phyloP scores from a whole-genome alignment of 2,113 vertebrate species.

The Larimichthys polyactis region DNA sequence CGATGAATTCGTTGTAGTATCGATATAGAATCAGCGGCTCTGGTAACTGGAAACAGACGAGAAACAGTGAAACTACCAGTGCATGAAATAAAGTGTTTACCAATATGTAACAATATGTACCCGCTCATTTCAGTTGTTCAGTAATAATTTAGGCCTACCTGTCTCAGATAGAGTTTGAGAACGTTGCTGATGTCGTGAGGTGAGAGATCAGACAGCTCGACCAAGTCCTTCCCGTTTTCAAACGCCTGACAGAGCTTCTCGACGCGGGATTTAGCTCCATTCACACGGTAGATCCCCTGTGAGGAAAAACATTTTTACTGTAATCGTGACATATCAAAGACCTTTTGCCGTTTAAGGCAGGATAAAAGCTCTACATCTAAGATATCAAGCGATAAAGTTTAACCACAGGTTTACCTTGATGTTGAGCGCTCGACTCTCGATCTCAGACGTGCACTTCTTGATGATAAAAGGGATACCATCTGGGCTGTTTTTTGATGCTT shows the following conservation, averaged over 20 bases:
- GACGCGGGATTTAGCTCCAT: slow-evolving; percentile 95
- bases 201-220: slow-evolving; percentile 94
- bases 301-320: background rate
- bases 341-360: no score
- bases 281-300: slow-evolving; percentile 97
- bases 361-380: background rate
- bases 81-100: background rate
- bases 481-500: slow-evolving; percentile 89
- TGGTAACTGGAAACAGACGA: slow-evolving; percentile 87
- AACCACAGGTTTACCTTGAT: slow-evolving; percentile 87
- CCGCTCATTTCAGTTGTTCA: background rate
- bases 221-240: slow-evolving; percentile 97
- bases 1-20: slow-evolving; percentile 95
- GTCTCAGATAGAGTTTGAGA: slow-evolving; percentile 96
- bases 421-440: slow-evolving; percentile 93
- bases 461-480: slow-evolving; percentile 97
- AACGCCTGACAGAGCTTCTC: slow-evolving; percentile 98
- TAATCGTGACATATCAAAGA: background rate
- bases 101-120: background rate
- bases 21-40: slow-evolving; percentile 95
- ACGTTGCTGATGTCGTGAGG: slow-evolving; percentile 98
- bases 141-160: slow-evolving; percentile 82
- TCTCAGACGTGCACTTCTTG: slow-evolving; percentile 97
- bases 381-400: background rate
- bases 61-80: background rate